Conservation (phyloP, 2,888 invertebrate species). For the Apamea anceps region DNA sequence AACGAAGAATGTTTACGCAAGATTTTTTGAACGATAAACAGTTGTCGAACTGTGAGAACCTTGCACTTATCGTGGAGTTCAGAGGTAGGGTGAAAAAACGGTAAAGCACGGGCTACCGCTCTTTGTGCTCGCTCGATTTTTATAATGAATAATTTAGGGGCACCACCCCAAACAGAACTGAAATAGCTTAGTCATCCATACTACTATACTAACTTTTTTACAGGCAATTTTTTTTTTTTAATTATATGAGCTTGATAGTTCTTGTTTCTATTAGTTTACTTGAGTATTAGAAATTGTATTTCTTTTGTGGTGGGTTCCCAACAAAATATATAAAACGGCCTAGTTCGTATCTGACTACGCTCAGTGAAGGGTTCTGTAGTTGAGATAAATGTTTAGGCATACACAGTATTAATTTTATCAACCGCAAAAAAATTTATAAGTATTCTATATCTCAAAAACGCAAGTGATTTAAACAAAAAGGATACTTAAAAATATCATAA, state of each 20-base stretch:
- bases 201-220: too few relatives aligned
- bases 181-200: background rate
- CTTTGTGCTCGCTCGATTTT: conserved; percentile 16
- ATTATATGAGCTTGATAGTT: background rate
- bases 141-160: too few relatives aligned
- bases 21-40: conserved; percentile 4
- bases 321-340: background rate
- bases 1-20: background rate
- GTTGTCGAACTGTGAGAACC: conserved; percentile 3
- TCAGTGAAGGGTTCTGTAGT: background rate
- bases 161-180: too few relatives aligned
- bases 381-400: too few relatives aligned
- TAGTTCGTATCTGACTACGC: background rate
- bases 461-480: background rate
- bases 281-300: background rate
- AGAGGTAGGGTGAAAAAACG: background rate
- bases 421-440: background rate
- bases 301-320: background rate
- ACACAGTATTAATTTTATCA: background rate
- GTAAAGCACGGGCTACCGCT: background rate
- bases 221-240: background rate
- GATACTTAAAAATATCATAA: background rate
- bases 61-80: conserved; percentile 8
- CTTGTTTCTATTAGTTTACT: background rate
- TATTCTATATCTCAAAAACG: background rate